Evolutionary conservation across 2,113 vertebrate species (phyloP).

Genomic region (Climacteris rufus): DNA sequence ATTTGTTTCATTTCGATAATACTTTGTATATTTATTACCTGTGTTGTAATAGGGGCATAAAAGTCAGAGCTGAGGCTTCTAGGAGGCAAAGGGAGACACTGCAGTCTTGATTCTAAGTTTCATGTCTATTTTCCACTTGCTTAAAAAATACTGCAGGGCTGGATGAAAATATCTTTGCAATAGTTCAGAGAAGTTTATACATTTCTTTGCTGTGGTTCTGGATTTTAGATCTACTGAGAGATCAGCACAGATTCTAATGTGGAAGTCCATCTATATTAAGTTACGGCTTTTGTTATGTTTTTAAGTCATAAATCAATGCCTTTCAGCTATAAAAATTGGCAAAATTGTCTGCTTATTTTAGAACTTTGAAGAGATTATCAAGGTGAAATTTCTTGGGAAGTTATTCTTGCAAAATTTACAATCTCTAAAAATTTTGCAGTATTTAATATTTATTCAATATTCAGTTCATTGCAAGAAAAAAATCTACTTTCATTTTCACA

Average conservation of each 20-base stretch:
- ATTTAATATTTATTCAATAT: not conserved
- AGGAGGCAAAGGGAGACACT: not conserved
- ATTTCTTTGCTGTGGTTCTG: not conserved
- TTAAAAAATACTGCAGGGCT: not conserved
- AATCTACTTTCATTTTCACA: not conserved
- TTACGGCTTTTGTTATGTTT: rapidly evolving
- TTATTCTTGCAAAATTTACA: not conserved
- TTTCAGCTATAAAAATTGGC: not conserved
- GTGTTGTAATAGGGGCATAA: not conserved
- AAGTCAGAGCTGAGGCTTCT: not conserved
- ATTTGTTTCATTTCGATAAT: not conserved
- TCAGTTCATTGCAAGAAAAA: not conserved
- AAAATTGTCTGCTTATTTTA: not conserved
- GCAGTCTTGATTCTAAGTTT: not conserved
- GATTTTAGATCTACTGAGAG: not conserved
- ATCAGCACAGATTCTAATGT: not conserved
- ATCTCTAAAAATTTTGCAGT: not conserved
- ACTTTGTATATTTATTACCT: not conserved
- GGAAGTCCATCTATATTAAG: not conserved
- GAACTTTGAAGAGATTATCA: not conserved
- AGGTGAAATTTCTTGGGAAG: not conserved
- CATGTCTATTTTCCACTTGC: not conserved
- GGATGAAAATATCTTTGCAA: not conserved
- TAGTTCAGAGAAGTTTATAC: not conserved
- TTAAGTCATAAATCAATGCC: not conserved